Percentiles rank a stretch among this genome's conserved stretches.
Evolutionary conservation across 2,113 vertebrate species (phyloP).

Genomic region (Oncorhynchus tshawytscha): DNA sequence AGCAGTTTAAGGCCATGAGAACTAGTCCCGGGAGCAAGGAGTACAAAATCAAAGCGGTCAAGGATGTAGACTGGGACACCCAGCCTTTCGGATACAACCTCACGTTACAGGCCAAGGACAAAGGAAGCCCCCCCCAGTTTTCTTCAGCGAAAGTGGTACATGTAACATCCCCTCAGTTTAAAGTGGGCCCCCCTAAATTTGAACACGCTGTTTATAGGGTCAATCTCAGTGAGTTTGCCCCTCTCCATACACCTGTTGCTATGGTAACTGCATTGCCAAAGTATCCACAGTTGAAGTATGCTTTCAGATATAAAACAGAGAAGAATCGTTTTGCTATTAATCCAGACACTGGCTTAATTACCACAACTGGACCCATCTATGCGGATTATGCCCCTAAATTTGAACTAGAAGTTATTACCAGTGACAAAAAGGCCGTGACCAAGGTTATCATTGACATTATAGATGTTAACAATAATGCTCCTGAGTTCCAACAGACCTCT

Average conservation of each 20-base stretch:
- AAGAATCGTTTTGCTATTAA: constrained; percentile 84
- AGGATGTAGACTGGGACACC: constrained; percentile 86
- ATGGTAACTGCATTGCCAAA: constrained; percentile 85
- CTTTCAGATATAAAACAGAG: constrained; percentile 80
- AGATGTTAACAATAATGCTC: constrained; percentile 88
- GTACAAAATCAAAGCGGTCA: constrained; percentile 87
- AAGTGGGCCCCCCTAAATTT: constrained; percentile 84
- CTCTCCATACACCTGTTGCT: constrained; percentile 86
- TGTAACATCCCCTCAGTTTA: constrained; percentile 84
- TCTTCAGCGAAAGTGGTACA: constrained; percentile 88
- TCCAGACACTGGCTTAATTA: constrained; percentile 88
- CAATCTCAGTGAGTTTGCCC: constrained; percentile 92
- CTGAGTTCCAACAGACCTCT: constrained; percentile 87
- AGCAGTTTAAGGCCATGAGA: constrained; percentile 87
- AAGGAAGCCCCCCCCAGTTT: constrained; percentile 88
- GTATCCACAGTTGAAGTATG: constrained; percentile 83
- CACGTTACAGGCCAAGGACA: constrained; percentile 95
- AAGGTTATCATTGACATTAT: constrained; percentile 86
- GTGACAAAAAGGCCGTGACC: constrained; percentile 81
- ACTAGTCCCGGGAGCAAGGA: constrained; percentile 90
- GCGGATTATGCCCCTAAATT: constrained; percentile 76
- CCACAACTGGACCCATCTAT: constrained; percentile 81
- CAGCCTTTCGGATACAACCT: constrained; percentile 93
- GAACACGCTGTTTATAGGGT: constrained; percentile 87
- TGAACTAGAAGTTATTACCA: constrained; percentile 88